Conservation (phyloP, 2,888 invertebrate genomes). For the Eupithecia vulgata region DNA sequence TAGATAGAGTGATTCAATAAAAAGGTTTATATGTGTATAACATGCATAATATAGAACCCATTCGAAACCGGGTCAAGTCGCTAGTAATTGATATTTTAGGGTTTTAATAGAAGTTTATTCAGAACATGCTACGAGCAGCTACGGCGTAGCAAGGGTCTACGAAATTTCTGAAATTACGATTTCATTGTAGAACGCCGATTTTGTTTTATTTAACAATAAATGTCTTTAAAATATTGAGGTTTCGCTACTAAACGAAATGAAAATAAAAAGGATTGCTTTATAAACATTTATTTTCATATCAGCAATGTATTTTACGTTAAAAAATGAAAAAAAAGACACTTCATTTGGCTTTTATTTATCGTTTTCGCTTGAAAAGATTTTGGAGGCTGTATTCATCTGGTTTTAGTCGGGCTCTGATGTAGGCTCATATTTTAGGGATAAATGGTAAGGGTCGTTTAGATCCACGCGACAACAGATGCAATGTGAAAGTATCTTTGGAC, state of each 20-base stretch:
- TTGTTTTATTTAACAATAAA: no score
- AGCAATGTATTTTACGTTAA: neutral
- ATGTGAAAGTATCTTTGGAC: neutral
- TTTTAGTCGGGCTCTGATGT: conserved; percentile 13
- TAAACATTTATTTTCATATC: neutral
- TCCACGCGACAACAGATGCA: neutral
- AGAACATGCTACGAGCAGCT: neutral
- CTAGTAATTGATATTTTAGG: no score
- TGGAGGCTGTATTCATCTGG: conserved; percentile 6
- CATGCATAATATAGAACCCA: no score
- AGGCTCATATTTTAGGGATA: conserved; percentile 8
- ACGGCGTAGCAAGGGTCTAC: neutral
- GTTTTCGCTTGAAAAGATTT: conserved; percentile 8
- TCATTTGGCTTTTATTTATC: conserved; percentile 9
- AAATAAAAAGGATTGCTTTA: neutral
- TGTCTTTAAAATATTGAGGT: no score
- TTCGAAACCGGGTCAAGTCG: no score
- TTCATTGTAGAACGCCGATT: no score
- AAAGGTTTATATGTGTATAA: no score
- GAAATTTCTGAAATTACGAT: neutral
- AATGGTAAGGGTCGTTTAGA: neutral
- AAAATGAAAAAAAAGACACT: neutral
- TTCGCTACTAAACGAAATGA: neutral
- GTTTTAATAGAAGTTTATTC: neutral
- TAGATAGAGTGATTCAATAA: no score